Base-by-base conservation (phyloP, 2,113 vertebrate species). In the Micronycteris hirsuta region DNA sequence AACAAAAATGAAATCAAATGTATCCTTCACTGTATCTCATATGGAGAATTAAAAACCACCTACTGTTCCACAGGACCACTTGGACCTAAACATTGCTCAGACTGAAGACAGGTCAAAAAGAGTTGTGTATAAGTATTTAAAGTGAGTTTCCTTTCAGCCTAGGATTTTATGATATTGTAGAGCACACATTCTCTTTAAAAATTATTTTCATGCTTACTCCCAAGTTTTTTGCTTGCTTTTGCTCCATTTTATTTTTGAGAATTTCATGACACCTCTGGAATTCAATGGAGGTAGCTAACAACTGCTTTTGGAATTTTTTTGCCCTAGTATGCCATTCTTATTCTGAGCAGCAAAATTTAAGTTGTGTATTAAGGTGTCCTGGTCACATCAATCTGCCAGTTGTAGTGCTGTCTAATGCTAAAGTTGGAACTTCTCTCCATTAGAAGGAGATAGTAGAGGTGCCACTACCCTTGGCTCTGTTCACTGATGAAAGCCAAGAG, bases 1-100 rank as follows among this genome's bases (percentile, higher is more conserved):
- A 95, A 89, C 49, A 94, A 89, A 95, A 93, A 94, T 71, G 38
- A 82, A 68, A 76, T 67, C 41, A 93, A 73, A 87, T 68, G 3
- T 15, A 65, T 52, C 54, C 33, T 73, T 86, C 17, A 45, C 28
- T 7, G 6, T 33, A 87, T 77, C 63, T 86, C 76, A 89, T 56
- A 74, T 20, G 24, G 54, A 93, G 65, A 93, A 58, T 70, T 87
- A 87, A 71, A 83, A 96, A 81, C 31, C 16, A 89, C 49, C 31
- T 52, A 71, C 5, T 43, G 19, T 81, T 93, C 14, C 71, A 84
- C 5, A 86, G 85, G 58, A 89, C 70, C 80, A 77, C 24, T 58
- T 68, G 58, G 78, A 81, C 41, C 47, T 86, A 87, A 74, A 76
- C 16, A 43, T 16, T 70, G 10, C 73, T 78, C 36, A 65, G 71